Evolutionary conservation across 2,888 invertebrate species (phyloP), one percentile per base, ranked within the genome.

Genomic region (Macropis europaea): DNA sequence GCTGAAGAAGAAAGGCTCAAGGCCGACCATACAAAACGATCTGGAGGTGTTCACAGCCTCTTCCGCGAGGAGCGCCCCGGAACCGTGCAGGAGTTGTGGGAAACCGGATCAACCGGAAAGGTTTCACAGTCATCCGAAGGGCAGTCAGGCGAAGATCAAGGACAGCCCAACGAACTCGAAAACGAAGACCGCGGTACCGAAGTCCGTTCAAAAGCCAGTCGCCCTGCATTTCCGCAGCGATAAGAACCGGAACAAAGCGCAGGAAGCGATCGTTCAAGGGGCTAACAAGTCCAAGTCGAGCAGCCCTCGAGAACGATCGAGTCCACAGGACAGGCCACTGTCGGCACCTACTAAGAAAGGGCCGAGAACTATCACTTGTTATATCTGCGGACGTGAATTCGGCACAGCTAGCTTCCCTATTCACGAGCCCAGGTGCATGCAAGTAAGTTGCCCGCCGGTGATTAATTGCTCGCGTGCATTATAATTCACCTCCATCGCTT

Each of bases 81-180:
- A 91, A 74, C 93, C 93, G 0, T 95, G 95, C 85, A 92, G 91
- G 56, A 92, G 93, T 59, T 95, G 95, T 88, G 94, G 94, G 1
- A 90, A 94, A 17, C 91, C 93, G 1, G 94, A 94, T 86, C 92
- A 92, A 68, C 94, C 95, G 0, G 95, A 95, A 83, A 90, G 95
- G 11, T 92, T 93, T 71, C 93, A 93, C 84, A 93, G 92, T 82
- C 93, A 93, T 82, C 92, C 92, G 1, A 70, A 76, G 40, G 67
- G 67, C 68, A 78, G 79, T 30, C 83, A 79, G 47, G 80, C 82
- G 63, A 81, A 81, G 48, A 11, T 40, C 9, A 83, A 81, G 32
- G 79, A 84, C 5, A 30, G 47, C 11, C 34, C 50, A 0, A 3
- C 47, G 3, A 72, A 34, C 15, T n/a, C 48, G 17, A 75, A 63